Conservation (phyloP, 2,888 invertebrate genomes). For the Scaptomyza polygonia region DNA sequence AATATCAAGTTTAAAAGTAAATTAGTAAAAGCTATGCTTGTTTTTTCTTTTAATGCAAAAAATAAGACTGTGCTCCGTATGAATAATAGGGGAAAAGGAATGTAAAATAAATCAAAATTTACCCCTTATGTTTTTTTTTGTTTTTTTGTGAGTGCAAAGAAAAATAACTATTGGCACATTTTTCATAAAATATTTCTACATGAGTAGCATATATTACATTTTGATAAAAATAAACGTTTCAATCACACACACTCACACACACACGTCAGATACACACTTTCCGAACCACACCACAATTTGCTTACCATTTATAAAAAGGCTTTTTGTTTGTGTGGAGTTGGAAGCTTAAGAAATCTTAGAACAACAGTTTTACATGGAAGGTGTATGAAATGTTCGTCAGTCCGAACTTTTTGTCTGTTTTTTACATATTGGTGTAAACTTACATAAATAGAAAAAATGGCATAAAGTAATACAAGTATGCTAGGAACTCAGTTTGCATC, state of each 20-base stretch:
- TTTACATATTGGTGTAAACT: constrained; percentile 35
- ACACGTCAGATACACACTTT: neutral
- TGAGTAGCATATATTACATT: neutral
- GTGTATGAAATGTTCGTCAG: constrained; percentile 28
- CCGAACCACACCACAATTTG: neutral
- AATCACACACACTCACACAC: neutral
- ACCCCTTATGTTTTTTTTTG: neutral
- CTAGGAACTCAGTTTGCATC: constrained; percentile 79
- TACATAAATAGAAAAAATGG: constrained; percentile 63
- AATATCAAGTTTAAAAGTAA: too few relatives aligned
- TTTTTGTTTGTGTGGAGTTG: constrained; percentile 1
- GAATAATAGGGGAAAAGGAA: too few relatives aligned
- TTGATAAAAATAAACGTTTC: neutral
- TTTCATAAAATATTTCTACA: constrained; percentile 14
- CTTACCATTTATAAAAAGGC: neutral
- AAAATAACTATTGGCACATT: constrained; percentile 44
- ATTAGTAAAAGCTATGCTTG: too few relatives aligned
- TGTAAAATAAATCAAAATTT: neutral
- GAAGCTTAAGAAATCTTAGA: neutral
- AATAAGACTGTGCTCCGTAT: too few relatives aligned
- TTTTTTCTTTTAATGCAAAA: too few relatives aligned
- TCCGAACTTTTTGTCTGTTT: constrained; percentile 36
- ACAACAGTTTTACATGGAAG: constrained; percentile 5
- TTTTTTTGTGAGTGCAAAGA: constrained; percentile 16
- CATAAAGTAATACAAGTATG: constrained; percentile 75